Evolutionary conservation across 2,113 vertebrate genomes (phyloP).

Genomic region (Cebus imitator): DNA sequence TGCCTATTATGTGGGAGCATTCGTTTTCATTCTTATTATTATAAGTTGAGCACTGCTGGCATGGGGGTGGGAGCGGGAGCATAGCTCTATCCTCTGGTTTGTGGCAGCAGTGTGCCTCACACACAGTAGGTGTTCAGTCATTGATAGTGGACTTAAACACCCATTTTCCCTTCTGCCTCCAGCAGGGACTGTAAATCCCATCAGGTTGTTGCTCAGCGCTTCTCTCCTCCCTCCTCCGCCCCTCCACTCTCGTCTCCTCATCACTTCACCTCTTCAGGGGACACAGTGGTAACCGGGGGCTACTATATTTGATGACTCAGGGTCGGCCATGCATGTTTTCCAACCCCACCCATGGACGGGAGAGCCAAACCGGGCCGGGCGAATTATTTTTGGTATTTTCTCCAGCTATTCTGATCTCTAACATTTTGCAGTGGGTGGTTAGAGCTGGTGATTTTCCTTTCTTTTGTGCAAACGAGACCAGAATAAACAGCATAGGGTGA

Average conservation of each 20-base stretch:
- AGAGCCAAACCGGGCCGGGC: neutral
- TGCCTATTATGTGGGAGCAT: neutral
- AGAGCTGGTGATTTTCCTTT: slow-evolving; percentile 77
- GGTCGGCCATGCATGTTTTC: neutral
- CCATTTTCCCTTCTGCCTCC: neutral
- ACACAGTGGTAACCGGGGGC: neutral
- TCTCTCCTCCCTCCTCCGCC: neutral
- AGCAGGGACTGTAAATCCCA: neutral
- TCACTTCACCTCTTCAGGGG: neutral
- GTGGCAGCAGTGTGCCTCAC: neutral
- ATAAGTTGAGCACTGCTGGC: neutral
- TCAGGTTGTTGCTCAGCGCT: neutral
- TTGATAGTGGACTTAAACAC: neutral
- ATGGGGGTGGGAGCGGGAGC: neutral
- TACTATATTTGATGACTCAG: slow-evolving; percentile 57
- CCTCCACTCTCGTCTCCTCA: neutral
- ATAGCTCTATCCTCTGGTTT: neutral
- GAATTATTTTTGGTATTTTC: slow-evolving; percentile 74
- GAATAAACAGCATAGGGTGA: slow-evolving; percentile 76
- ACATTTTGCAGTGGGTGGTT: slow-evolving; percentile 74
- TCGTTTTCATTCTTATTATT: neutral
- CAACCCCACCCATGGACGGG: neutral
- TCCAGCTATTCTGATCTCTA: slow-evolving; percentile 72
- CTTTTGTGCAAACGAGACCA: slow-evolving; percentile 76
- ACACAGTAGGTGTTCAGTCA: neutral